Conservation (phyloP, 2,113 vertebrate species). For the Naja naja region DNA sequence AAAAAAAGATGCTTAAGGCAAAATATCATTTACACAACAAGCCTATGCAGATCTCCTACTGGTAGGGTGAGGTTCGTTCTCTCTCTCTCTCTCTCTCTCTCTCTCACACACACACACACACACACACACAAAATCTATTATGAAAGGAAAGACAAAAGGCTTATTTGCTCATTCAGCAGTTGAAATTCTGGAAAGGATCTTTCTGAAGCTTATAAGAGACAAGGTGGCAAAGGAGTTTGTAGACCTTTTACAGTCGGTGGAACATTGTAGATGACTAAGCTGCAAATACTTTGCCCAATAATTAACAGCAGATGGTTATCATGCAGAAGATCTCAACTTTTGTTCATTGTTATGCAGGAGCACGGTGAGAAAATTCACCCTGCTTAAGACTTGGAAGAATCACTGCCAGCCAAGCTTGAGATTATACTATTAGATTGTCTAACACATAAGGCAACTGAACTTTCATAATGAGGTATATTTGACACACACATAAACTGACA, state of each 20-base stretch:
- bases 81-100: background rate
- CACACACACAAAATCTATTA: background rate
- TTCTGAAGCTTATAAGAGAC: background rate
- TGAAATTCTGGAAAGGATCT: background rate
- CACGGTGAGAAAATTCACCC: background rate
- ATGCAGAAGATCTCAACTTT: background rate
- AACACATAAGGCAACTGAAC: background rate
- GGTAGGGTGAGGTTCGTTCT: background rate
- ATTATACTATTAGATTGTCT: background rate
- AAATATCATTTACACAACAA: background rate
- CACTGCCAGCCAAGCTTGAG: background rate
- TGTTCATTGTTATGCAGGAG: background rate
- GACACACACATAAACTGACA: background rate
- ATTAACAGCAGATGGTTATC: background rate
- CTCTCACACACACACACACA: background rate
- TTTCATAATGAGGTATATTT: background rate
- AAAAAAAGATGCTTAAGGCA: constrained; percentile 21
- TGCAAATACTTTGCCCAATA: background rate
- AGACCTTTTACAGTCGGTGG: background rate
- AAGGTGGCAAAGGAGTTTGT: background rate
- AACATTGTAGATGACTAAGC: background rate
- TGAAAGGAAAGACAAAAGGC: background rate
- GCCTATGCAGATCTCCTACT: background rate
- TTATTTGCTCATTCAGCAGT: background rate
- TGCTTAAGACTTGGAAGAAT: background rate